These are phyloP conservation scores for Axis porcinus DNA, from an alignment of 2,113 vertebrate species.

Conservation along the genomic window DNA sequence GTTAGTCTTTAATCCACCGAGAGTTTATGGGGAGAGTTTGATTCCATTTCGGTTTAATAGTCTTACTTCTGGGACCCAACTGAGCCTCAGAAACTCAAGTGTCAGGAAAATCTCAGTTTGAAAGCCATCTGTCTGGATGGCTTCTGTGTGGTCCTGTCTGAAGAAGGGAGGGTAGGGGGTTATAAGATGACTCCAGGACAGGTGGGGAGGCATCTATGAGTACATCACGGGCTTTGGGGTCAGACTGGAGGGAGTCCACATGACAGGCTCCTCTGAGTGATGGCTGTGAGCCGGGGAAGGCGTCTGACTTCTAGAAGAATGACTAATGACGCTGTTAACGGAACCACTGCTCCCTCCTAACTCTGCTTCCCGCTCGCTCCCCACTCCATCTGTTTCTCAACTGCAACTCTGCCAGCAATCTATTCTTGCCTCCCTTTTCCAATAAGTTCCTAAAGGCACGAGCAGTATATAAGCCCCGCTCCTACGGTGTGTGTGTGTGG, in stretches of 20 bases:
- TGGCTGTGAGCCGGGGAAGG: background rate
- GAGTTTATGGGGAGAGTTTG: background rate
- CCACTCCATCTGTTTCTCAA: constrained; percentile 68
- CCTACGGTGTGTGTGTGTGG: background rate
- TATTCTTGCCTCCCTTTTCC: constrained; percentile 53
- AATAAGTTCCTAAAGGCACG: constrained; percentile 34
- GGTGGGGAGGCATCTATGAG: background rate
- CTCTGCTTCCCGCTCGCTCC: constrained; percentile 35
- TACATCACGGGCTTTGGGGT: background rate
- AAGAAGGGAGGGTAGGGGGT: background rate
- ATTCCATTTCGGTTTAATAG: background rate
- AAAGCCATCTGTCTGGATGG: constrained; percentile 22
- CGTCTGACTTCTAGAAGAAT: background rate
- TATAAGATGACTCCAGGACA: background rate
- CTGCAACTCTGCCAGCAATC: constrained; percentile 57
- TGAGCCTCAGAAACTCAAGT: background rate
- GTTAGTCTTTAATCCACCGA: background rate
- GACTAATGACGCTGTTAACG: constrained; percentile 18
- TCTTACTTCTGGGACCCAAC: background rate
- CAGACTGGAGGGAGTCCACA: background rate
- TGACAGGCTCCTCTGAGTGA: background rate
- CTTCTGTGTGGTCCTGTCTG: background rate
- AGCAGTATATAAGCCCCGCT: background rate
- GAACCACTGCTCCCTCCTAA: background rate
- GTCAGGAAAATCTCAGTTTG: background rate